phyloP scores from a whole-genome alignment of 2,888 invertebrate species.

The Anarsia innoxiella region DNA sequence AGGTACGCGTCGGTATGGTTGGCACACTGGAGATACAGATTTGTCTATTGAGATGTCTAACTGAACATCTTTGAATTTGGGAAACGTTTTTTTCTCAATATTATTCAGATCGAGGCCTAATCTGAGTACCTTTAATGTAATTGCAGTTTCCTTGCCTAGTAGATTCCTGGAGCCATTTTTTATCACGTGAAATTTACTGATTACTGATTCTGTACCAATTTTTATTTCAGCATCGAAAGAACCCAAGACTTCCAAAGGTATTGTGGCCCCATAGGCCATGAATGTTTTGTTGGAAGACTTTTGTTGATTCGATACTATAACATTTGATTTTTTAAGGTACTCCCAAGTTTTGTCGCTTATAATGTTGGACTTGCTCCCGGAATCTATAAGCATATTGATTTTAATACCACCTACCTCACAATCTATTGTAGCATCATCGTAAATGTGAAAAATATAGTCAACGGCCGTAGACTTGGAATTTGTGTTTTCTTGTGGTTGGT shows the following conservation, averaged over 20 bases:
- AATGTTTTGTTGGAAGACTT: conserved; percentile 15
- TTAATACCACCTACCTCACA: conserved; percentile 18
- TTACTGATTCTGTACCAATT: neutral
- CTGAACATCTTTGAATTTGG: conserved; percentile 15
- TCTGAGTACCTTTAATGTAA: conserved; percentile 13
- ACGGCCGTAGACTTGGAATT: neutral
- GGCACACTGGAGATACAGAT: conserved; percentile 13
- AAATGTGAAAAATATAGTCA: conserved; percentile 18
- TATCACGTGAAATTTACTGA: conserved; percentile 18
- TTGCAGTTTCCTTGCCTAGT: conserved; percentile 16
- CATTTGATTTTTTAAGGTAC: conserved; percentile 12
- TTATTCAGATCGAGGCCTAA: conserved; percentile 13
- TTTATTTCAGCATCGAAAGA: conserved; percentile 19
- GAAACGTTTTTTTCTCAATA: conserved; percentile 9
- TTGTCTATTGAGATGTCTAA: conserved; percentile 14
- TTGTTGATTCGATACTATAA: conserved; percentile 12
- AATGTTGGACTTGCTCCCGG: conserved; percentile 19
- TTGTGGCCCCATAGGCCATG: conserved; percentile 18
- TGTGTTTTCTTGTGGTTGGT: neutral
- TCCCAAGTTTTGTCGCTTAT: conserved; percentile 18
- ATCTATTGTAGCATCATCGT: conserved; percentile 14
- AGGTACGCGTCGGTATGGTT: conserved; percentile 17
- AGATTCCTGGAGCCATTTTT: conserved; percentile 14
- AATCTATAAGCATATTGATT: conserved; percentile 20
- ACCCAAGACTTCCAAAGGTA: conserved; percentile 18